Base-by-base conservation (phyloP, 1,140 invertebrate species). In the Coenobita brevimanus region DNA sequence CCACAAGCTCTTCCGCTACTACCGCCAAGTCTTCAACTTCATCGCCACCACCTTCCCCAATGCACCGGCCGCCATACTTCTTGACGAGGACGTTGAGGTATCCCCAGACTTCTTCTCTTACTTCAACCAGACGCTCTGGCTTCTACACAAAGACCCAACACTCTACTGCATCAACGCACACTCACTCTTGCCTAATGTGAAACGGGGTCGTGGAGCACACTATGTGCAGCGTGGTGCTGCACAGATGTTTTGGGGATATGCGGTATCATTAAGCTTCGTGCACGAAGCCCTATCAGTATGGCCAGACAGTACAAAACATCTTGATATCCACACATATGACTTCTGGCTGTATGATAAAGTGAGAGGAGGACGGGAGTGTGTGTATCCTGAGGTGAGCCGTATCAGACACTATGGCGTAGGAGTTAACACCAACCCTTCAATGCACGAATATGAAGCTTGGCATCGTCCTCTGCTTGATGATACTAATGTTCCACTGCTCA, bases 31-130 rank as follows among this genome's bases (percentile, higher is more conserved):
- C 67, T 89, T 83, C 69, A 78, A 75, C n/a, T 38, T 83, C 36
- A 79, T 82, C 27, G 84, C 69, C 15, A 54, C 38, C 30, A 64
- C 67, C 24, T 87, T 87, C 60, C 83, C 84, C 36, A 38, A 87
- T 33, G 79, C 89, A 3, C 89, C 89, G 0, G 89, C 89, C 3
- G 94, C 94, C 6, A 95, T 95, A 81, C 93, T 95, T 46, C 91
- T 95, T 30, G 95, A 95, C 92, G 95, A 95, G 91, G 95, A 95
- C 91, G 93, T 95, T 60, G 94, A 95, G 91, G 93, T 95, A 8
- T 94, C 95, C 24, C 94, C 94, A 75, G 95, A 95, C 92, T 95
- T 95, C 91, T 95, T 95, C 90, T 94, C 86, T 91, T 95, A 94
- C 91, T 95, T 95, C 91, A 94, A 93, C 91, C 95, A 95, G 92